Evolutionary conservation across 2,797 vertebrate species (phyloP).

Genomic region (Amphiprion clarkii): DNA sequence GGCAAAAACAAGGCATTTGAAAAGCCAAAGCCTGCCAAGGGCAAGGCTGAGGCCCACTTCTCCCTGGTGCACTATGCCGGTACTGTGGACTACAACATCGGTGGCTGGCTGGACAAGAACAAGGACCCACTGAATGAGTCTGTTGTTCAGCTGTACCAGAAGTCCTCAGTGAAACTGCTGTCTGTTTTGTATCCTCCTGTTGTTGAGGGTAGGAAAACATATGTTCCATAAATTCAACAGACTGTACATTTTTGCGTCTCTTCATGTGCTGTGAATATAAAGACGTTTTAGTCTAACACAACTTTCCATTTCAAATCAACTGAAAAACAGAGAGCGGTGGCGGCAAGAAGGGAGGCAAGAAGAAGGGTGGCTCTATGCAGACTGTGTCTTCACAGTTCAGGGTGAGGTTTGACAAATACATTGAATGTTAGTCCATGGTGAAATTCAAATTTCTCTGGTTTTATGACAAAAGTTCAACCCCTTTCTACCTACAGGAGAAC

Average conservation of each 20-base stretch:
- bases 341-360: slow-evolving; percentile 89
- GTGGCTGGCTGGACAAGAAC: slow-evolving; percentile 94
- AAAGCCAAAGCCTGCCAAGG: slow-evolving; percentile 86
- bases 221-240: neutral
- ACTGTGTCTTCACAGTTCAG: slow-evolving; percentile 92
- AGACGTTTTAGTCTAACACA: neutral
- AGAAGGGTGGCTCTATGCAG: slow-evolving; percentile 93
- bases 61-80: slow-evolving; percentile 91
- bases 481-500: slow-evolving; percentile 86
- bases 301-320: neutral
- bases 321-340: slow-evolving; percentile 47
- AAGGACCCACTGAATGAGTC: slow-evolving; percentile 94
- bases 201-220: slow-evolving; percentile 75
- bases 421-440: neutral
- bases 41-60: slow-evolving; percentile 92
- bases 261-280: neutral
- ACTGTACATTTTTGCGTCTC: neutral
- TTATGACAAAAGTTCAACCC: neutral
- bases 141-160: slow-evolving; percentile 89
- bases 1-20: too few species aligned
- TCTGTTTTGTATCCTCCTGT: slow-evolving; percentile 81
- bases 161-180: slow-evolving; percentile 87
- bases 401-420: slow-evolving; percentile 74
- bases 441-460: neutral
- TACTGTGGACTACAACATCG: slow-evolving; percentile 92